A percentile compares a stretch with the other conserved stretches of the same genome.
These are phyloP conservation scores for Cyanoramphus novaezelandiae DNA, from an alignment of 2,113 vertebrate species.

Conservation along the genomic window DNA sequence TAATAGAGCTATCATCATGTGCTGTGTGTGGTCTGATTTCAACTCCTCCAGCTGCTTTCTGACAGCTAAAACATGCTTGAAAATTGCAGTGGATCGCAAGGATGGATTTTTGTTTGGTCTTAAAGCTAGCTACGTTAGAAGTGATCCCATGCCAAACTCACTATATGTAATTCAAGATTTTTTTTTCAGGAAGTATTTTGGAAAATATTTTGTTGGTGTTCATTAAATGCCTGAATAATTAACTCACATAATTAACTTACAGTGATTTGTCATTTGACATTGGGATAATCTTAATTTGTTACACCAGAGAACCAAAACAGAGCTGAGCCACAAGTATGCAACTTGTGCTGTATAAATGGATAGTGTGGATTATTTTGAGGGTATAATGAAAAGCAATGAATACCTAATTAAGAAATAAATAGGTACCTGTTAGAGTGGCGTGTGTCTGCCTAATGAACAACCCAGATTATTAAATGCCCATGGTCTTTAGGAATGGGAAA, in stretches of 20 bases:
- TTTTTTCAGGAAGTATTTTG: background rate
- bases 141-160: background rate
- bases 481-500: background rate
- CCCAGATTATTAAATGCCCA: background rate
- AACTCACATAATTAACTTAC: background rate
- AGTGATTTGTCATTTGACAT: background rate
- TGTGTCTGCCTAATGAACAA: background rate
- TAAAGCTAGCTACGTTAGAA: background rate
- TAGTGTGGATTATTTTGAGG: background rate
- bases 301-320: background rate
- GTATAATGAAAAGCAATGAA: background rate
- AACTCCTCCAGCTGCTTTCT: background rate
- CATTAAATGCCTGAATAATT: background rate
- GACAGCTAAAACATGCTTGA: background rate
- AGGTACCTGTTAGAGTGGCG: background rate
- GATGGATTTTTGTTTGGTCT: background rate
- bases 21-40: background rate
- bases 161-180: background rate
- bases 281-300: background rate
- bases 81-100: background rate
- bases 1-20: background rate
- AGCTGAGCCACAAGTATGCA: background rate
- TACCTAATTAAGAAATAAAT: conserved; percentile 11
- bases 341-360: background rate
- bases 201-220: background rate